Percentiles rank a stretch among this genome's conserved stretches.
phyloP scores from a whole-genome alignment of 2,113 vertebrate genomes.

The Leptosomus discolor region DNA sequence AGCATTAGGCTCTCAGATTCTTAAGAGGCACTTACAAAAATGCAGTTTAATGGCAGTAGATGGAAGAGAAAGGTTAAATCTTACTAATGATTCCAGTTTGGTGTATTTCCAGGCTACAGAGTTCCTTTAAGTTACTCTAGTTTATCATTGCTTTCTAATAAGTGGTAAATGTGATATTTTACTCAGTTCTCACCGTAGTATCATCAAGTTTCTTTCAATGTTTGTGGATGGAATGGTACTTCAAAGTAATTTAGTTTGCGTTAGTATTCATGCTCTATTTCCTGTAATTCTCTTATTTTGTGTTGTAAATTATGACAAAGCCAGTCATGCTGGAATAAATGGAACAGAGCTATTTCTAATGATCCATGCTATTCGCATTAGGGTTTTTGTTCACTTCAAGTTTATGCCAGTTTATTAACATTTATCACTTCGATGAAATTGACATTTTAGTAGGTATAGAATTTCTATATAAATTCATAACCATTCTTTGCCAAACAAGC shows the following conservation, averaged over 20 bases:
- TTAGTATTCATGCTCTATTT: background rate
- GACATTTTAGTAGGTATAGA: conserved; percentile 36
- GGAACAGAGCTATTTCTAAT: background rate
- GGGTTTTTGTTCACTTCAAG: background rate
- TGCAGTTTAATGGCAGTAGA: background rate
- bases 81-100: background rate
- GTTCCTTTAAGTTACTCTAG: background rate
- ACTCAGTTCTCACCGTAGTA: background rate
- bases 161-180: background rate
- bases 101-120: background rate
- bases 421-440: conserved; percentile 43
- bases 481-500: conserved; percentile 43
- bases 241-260: conserved; percentile 7
- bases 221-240: background rate
- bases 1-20: background rate
- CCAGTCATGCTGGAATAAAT: background rate
- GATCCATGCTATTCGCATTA: background rate
- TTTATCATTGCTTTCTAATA: background rate
- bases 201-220: background rate
- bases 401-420: conserved; percentile 61
- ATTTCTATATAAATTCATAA: conserved; percentile 53
- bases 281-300: background rate
- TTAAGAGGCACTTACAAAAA: background rate
- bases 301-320: background rate
- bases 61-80: background rate